phyloP scores from a whole-genome alignment of 2,888 invertebrate genomes.

The Choristoneura rosaceana region DNA sequence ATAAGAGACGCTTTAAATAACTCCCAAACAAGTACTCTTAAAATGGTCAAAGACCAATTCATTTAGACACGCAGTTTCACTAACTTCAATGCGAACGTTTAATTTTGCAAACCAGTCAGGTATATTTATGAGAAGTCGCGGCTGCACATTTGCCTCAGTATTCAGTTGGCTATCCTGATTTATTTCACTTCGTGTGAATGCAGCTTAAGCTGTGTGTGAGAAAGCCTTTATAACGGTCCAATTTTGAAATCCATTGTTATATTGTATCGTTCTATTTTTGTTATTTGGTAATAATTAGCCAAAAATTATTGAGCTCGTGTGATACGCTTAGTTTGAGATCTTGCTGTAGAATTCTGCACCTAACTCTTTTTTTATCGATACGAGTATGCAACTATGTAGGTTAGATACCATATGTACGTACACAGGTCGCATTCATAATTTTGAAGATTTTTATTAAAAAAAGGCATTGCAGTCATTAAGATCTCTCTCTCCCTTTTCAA shows the following conservation, averaged over 20 bases:
- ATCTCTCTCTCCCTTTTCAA: too few relatives aligned
- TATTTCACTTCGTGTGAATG: constrained; percentile 20
- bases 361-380: too few relatives aligned
- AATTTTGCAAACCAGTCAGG: constrained; percentile 9
- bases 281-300: constrained; percentile 35
- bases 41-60: neutral
- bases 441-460: too few relatives aligned
- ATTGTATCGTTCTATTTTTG: constrained; percentile 35
- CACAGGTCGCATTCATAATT: too few relatives aligned
- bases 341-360: too few relatives aligned
- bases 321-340: constrained; percentile 7
- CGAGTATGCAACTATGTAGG: too few relatives aligned
- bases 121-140: neutral
- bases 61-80: constrained; percentile 9
- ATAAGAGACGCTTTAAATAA: neutral
- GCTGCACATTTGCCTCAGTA: neutral
- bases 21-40: neutral
- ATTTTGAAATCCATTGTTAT: constrained; percentile 53
- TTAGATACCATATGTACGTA: too few relatives aligned
- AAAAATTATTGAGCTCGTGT: constrained; percentile 35
- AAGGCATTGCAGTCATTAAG: too few relatives aligned
- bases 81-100: neutral
- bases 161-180: constrained; percentile 6
- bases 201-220: constrained; percentile 15
- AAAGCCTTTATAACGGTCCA: constrained; percentile 12